Base-by-base conservation (phyloP, 2,888 invertebrate genomes). In the Alcis repandata region DNA sequence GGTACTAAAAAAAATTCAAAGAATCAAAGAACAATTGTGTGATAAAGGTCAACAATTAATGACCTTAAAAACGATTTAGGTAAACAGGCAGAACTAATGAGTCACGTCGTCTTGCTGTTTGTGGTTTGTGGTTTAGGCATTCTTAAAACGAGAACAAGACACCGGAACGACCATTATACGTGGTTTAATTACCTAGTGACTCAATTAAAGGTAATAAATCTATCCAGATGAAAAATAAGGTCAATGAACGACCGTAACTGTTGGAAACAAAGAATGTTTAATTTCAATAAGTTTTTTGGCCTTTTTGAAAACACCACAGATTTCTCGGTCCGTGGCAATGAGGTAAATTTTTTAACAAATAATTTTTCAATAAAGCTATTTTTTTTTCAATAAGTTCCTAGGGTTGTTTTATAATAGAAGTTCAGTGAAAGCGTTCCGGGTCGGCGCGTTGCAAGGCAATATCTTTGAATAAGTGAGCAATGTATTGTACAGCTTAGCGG, bases 71-170 rank as follows among this genome's bases (percentile, higher is more conserved):
- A 22, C 13, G 0, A 7, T 22, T 11, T 22, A 22, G 46, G 20
- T 45, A 22, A 13, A 48, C 8, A 48, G n/a, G 9, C 22, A 49
- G 27, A 10, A 33, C 19, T 36, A n/a, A 15, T 22, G 36, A 36
- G 52, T 22, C 38, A 40, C 7, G 3, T 53, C 13, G n/a, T n/a
- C n/a, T n/a, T n/a, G n/a, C n/a, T n/a, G n/a, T n/a, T 53, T 53
- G 53, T 4, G 40, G 53, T 53, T 41, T 52, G 49, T 17, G 46
- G 46, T 13, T 49, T 32, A 49, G 32, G 19, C 19, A n/a, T 27
- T 15, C 20, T 53, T 22, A 40, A 38, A 52, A 27, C 3, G 15
- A 40, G 53, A 40, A 9, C 53, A 15, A 13, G 40, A 40, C 7
- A 27, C 53, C 53, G 53, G 53, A 53, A 40, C 22, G 9, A 53